Evolutionary conservation across 1,140 invertebrate species (phyloP), one percentile per base, ranked within the genome.

Genomic region (Rhopalosiphum padi): DNA sequence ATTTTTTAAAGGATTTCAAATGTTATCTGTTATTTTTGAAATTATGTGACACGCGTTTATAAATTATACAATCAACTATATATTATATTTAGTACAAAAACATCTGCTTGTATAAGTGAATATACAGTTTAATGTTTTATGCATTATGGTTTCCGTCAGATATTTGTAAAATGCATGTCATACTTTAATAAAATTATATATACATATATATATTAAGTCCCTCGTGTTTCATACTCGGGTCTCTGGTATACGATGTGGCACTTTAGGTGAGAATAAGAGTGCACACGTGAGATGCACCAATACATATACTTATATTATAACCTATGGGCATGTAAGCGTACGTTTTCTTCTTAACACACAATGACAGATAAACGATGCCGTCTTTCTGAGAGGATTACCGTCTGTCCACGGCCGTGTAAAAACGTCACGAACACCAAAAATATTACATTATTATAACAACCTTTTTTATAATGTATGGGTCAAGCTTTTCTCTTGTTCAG

Each of bases 361-460:
- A 77, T 77, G 60, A 77, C 60, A 77, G 60, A 77, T 77, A 77
- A 77, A 77, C 60, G 60, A 77, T n/a, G 60, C 60, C 60, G 60
- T 77, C 60, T n/a, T 77, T 77, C n/a, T 77, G 30, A 77, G 60
- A 77, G 60, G 60, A 77, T 77, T 77, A 77, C 30, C 60, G 60
- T 77, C 60, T 77, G 60, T 77, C 60, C 60, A 77, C 60, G 60
- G n/a, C 60, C 30, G 30, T 77, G 60, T 77, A 77, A 77, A 77
- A n/a, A n/a, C 60, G 60, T 35, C 60, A 77, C 60, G 15, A 77
- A 77, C 60, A 77, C 3, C 60, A 18, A 77, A 77, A 77, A 77
- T 77, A 77, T 77, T 77, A 77, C 60, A 77, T 77, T 77, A 77
- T 77, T n/a, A 35, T 77, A 77, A 77, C n/a, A 15, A 18, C n/a